Percentiles rank a stretch among this genome's conserved stretches.
phyloP scores from a whole-genome alignment of 2,797 vertebrate genomes.

The Cheirogaleus major region DNA sequence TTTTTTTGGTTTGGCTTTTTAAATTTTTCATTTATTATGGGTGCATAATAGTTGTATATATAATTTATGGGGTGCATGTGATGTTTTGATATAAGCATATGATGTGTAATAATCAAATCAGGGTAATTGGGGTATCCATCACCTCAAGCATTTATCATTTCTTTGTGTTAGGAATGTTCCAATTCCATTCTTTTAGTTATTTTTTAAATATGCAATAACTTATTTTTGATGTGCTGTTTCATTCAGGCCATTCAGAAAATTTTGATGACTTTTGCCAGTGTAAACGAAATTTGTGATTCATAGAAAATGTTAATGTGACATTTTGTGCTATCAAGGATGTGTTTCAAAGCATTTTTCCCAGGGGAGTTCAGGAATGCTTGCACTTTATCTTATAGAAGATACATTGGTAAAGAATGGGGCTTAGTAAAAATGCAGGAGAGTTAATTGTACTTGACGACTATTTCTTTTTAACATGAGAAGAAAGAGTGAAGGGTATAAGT shows the following conservation, averaged over 20 bases:
- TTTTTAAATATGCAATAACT: not conserved
- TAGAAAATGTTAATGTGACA: not conserved
- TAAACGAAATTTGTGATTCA: constrained; percentile 9
- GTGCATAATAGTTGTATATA: not conserved
- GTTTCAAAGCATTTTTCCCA: constrained; percentile 5
- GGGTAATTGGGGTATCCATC: not conserved
- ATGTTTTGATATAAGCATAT: not conserved
- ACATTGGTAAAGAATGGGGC: not conserved
- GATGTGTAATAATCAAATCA: not conserved
- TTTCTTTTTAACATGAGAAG: not conserved
- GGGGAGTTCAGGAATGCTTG: not conserved
- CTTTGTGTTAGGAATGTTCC: not conserved
- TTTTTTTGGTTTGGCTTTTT: not conserved
- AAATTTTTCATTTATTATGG: not conserved
- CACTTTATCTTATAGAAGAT: constrained; percentile 19
- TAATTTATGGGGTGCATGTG: not conserved
- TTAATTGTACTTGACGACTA: not conserved
- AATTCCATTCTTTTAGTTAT: not conserved
- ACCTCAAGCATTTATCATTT: not conserved
- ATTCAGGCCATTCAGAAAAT: not conserved
- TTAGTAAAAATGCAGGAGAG: not conserved
- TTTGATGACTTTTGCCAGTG: not conserved
- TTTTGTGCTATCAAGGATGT: not conserved
- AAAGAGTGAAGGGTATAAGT: not conserved
- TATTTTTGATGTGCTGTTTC: not conserved